Percentiles rank a stretch among this genome's conserved stretches.
These are phyloP conservation scores for Acanthosoma haemorrhoidale DNA, from an alignment of 2,888 invertebrate species.

Conservation along the genomic window DNA sequence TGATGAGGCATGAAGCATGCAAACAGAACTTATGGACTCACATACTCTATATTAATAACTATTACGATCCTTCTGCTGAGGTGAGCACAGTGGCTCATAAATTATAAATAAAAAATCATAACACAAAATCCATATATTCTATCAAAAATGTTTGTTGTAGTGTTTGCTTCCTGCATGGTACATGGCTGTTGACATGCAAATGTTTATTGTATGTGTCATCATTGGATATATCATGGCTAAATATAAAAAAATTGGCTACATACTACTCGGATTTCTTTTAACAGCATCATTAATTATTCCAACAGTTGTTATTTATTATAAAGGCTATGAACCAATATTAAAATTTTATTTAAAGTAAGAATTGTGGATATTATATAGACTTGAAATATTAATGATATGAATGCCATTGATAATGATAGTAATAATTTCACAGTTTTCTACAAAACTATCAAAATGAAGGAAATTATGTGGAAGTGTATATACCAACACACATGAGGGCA, in stretches of 20 bases:
- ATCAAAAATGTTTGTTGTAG: constrained; percentile 31
- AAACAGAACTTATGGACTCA: constrained; percentile 38
- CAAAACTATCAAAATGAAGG: constrained; percentile 36
- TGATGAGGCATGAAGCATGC: constrained; percentile 32
- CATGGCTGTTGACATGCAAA: constrained; percentile 42
- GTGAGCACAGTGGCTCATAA: constrained; percentile 22
- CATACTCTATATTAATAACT: constrained; percentile 38
- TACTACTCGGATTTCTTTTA: constrained; percentile 32
- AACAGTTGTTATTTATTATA: constrained; percentile 35
- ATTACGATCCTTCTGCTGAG: constrained; percentile 35
- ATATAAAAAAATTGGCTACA: constrained; percentile 31
- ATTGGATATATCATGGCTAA: constrained; percentile 39
- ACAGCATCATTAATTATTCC: constrained; percentile 36
- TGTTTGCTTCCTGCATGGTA: constrained; percentile 42
- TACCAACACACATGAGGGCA: constrained; percentile 42
- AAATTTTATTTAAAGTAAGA: constrained; percentile 40
- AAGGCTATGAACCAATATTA: constrained; percentile 38
- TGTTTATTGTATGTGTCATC: constrained; percentile 39
- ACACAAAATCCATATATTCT: not conserved
- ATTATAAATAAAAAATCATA: too few relatives aligned
- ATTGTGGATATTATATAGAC: not conserved
- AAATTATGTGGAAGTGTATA: constrained; percentile 39
- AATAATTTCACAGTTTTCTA: constrained; percentile 37
- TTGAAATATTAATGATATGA: not conserved
- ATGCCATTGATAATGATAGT: not conserved